Evolutionary conservation across 2,113 vertebrate species (phyloP), one percentile per base, ranked within the genome.

Genomic region (Podocnemis expansa): DNA sequence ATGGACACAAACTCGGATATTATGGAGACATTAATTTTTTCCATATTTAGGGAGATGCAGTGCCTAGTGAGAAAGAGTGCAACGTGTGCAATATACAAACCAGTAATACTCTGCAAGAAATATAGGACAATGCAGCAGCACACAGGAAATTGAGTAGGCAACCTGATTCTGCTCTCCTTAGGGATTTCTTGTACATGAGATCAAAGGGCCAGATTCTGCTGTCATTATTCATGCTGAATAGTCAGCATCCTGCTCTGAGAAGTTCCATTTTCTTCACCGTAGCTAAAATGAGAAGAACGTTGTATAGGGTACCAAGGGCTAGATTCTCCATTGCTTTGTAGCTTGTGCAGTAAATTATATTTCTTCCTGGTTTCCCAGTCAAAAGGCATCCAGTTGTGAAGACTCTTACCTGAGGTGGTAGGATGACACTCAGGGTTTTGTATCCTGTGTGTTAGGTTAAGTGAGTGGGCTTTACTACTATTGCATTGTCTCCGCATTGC

Each of bases 1-100:
- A 17, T 58, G 8, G 58, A 89, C 52, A 93, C 75, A 85, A 84
- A 85, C 79, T 92, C 94, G 78, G 60, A 3, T 91, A 88, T 95
- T 95, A 90, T 78, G 43, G 93, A 92, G 91, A 95, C 80, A 78
- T 96, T 97, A 93, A 89, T 94, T 88, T 51, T 83, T 91, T 90
- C 60, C 79, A 79, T 96, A 94, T 87, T 80, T 95, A 95, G 92
- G 58, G 60, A 89, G 95, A 94, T 41, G 4, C 87, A 79, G 34
- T 85, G 80, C 90, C 88, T 90, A 85, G 82, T 95, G 95, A 95
- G 89, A 97, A 97, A 90, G 56, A 21, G 38, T 92, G 60, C 80
- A 78, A 0, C 0, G 16, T 21, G 8, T 2, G 34, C 34, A 67
- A 4, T 38, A 13, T 22, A 78, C 29, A 56, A 75, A 52, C 10